Conservation (phyloP, 23 tunicate species). For the Clavelina lepadiformis region DNA sequence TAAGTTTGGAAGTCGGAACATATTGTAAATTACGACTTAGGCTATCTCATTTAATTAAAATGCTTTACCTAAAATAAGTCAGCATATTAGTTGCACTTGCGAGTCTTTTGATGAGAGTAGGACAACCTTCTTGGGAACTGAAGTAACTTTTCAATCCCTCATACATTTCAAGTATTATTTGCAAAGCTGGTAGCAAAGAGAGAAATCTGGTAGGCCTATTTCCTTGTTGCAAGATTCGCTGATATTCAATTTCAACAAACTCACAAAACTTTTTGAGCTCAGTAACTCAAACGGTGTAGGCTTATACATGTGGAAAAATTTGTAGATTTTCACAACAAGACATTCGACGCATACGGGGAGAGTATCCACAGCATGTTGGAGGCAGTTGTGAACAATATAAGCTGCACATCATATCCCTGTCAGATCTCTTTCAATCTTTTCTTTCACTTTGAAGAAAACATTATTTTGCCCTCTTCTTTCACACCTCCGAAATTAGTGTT, state of each 20-base stretch:
- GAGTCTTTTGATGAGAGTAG: conserved; percentile 38
- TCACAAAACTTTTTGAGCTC: conserved; percentile 34
- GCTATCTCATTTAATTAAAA: no score
- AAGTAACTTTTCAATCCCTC: conserved; percentile 38
- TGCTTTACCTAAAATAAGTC: no score
- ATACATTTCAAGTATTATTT: conserved; percentile 46
- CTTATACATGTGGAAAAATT: conserved; percentile 26
- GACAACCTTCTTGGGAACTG: conserved; percentile 48
- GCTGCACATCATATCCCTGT: conserved; percentile 65
- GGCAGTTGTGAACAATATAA: conserved; percentile 57
- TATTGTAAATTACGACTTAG: no score
- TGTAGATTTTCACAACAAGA: conserved; percentile 32
- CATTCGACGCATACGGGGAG: conserved; percentile 28
- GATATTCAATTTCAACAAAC: conserved; percentile 31
- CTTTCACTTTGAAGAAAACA: conserved; percentile 51
- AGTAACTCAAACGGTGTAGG: conserved; percentile 27
- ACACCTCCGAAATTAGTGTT: conserved; percentile 61
- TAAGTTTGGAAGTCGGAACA: no score
- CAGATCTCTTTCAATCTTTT: conserved; percentile 24
- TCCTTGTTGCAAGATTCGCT: conserved; percentile 18
- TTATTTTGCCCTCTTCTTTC: conserved; percentile 58
- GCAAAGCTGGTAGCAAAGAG: conserved; percentile 48
- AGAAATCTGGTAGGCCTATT: conserved; percentile 35
- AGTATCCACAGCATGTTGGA: conserved; percentile 45
- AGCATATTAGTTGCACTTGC: no score